Conservation (phyloP, 2,113 vertebrate species). For the Alligator sinensis region DNA sequence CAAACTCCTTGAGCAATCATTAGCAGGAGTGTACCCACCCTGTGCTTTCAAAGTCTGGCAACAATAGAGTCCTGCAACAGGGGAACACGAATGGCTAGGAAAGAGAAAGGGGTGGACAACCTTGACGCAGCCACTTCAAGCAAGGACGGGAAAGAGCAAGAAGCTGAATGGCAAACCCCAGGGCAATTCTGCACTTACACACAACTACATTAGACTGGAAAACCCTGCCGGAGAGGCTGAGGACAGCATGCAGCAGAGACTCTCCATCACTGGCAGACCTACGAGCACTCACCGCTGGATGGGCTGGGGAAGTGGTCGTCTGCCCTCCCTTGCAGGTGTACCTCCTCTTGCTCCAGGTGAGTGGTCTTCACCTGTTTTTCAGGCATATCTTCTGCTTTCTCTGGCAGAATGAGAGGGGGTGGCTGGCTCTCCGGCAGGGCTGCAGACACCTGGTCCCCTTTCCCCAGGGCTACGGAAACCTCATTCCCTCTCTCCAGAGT, state of each 20-base stretch:
- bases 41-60: neutral
- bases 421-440: neutral
- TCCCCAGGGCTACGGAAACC: neutral
- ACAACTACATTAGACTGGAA: neutral
- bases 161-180: neutral
- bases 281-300: slow-evolving; percentile 85
- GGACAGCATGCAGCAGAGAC: neutral
- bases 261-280: neutral
- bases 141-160: neutral
- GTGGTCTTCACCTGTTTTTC: neutral
- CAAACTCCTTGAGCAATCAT: neutral
- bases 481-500: slow-evolving; percentile 11
- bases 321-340: slow-evolving; percentile 42
- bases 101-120: neutral
- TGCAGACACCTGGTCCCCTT: neutral
- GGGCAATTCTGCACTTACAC: neutral
- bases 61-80: neutral
- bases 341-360: slow-evolving; percentile 32
- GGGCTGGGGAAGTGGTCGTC: slow-evolving; percentile 77
- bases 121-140: neutral
- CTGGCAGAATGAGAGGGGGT: neutral
- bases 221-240: neutral
- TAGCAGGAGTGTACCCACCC: neutral
- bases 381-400: neutral
- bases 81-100: neutral